Conservation (phyloP, 2,113 vertebrate genomes). For the Ochotona curzoniae region DNA sequence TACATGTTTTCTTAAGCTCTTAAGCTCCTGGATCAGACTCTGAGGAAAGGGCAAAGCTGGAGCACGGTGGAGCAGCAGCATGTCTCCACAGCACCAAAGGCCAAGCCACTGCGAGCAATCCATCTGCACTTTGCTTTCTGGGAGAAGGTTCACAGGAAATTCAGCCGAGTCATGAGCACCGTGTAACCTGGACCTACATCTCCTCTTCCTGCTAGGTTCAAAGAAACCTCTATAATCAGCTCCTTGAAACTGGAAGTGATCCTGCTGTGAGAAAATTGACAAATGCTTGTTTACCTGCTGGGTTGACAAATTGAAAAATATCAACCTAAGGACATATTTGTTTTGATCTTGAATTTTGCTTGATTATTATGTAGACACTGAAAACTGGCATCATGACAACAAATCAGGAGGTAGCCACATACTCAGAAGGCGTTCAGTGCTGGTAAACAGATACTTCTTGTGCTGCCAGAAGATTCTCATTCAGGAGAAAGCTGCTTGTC, state of each 20-base stretch:
- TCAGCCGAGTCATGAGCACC: conserved; percentile 12
- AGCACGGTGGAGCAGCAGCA: not conserved
- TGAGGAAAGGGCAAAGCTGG: not conserved
- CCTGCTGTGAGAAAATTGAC: conserved; percentile 67
- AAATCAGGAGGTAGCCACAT: not conserved
- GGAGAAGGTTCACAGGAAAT: not conserved
- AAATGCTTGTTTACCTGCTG: conserved; percentile 74
- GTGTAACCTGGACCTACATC: conserved; percentile 18
- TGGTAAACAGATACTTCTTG: conserved; percentile 38
- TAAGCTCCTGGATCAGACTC: not conserved
- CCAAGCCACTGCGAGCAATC: too few relatives aligned
- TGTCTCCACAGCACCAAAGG: not conserved
- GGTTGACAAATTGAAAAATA: conserved; percentile 76
- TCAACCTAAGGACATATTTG: conserved; percentile 65
- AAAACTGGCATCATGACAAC: conserved; percentile 34
- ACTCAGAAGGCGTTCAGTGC: not conserved
- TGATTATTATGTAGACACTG: conserved; percentile 39
- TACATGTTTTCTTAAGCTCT: not conserved
- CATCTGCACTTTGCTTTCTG: not conserved
- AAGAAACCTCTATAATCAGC: conserved; percentile 68
- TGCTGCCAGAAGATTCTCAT: not conserved
- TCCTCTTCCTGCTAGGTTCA: conserved; percentile 49
- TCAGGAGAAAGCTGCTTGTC: not conserved
- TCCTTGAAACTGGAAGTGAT: conserved; percentile 60
- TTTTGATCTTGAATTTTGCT: conserved; percentile 68